Base-by-base conservation (phyloP, 2,888 invertebrate species). In the Gari tellinella region DNA sequence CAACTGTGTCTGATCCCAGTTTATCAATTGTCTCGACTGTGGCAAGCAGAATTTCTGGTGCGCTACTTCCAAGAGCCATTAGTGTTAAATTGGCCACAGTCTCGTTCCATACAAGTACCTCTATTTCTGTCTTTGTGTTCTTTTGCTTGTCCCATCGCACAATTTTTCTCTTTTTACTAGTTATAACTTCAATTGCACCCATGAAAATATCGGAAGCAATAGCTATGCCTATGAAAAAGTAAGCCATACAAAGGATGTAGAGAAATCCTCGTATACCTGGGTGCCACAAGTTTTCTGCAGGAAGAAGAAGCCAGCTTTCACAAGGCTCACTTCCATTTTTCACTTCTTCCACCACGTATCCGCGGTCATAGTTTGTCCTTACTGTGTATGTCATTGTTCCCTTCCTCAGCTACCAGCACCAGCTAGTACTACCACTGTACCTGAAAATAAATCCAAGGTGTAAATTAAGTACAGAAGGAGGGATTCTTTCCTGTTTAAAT, bases 81-180 rank as follows among this genome's bases (percentile, higher is more conserved):
- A 91, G 72, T 0, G 91, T 90, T 64, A 91, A 70, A 72, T 91
- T 91, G 25, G 91, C 91, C 1, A 91, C 91, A 0, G 91, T 91
- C 62, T 90, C 90, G 66, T 91, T 91, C 91, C 91, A 91, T 12
- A 91, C 75, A 45, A 89, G 79, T 5, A 91, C 87, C 52, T 88
- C 83, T 48, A 84, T 74, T 55, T 85, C 84, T 1, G 88, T 82
- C 43, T 83, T 81, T 74, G 87, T 84, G 37, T 86, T 82, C 49
- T 82, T 83, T 56, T 89, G 87, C 51, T 84, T 83, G 74, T 91
- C 90, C 84, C 86, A 90, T 26, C 77, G 78, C 7, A 81, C 73
- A 12, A 91, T 81, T 26, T 79, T 85, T 55, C 85, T 69, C 65
- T 88, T 86, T 62, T 87, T 89, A 58, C 89, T 87, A 5, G 91